Evolutionary conservation across 2,888 invertebrate genomes (phyloP), one percentile per base, ranked within the genome.

Genomic region (Pyrocoelia pectoralis): DNA sequence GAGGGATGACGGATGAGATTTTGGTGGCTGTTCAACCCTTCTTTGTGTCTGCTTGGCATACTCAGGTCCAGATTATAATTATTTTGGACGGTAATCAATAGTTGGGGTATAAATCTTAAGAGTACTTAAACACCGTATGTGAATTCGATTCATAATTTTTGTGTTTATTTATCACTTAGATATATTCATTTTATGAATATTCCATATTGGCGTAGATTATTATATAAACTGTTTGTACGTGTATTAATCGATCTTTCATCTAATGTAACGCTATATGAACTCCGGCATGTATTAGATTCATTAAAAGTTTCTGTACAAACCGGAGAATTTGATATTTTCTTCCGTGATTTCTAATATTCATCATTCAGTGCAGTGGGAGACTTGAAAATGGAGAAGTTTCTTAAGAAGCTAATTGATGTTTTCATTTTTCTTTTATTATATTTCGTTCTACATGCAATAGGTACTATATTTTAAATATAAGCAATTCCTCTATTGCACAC

Each of bases 1-100:
- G 76, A 76, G 76, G 76, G 76, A 75, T 76, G 76, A 76, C 76
- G 74, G 75, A 75, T 75, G 76, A 74, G 74, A 74, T 74, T 72
- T 70, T 71, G 69, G 56, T 69, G 65, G 46, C 57, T 50, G 61
- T 58, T 46, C 61, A 66, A 67, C 67, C 70, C 68, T 70, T 69
- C 67, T 68, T 65, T 70, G 64, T 67, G 56, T 61, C 61, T 48
- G 60, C 67, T 52, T 65, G 57, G 58, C 52, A 56, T 66, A 56
- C 54, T 56, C 63, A 33, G 58, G 58, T 56, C 49, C 61, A 61
- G 53, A 65, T 61, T 61, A 61, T 65, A 61, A 65, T 65, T 61
- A 57, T 65, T 65, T 65, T 61, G 52, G 38, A 15, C 57, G 61
- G 61, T 65, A 65, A 65, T 65, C 65, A 33, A 65, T 65, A 63